Evolutionary conservation across 1,140 invertebrate species (phyloP).

Genomic region (Drosophila tristis): DNA sequence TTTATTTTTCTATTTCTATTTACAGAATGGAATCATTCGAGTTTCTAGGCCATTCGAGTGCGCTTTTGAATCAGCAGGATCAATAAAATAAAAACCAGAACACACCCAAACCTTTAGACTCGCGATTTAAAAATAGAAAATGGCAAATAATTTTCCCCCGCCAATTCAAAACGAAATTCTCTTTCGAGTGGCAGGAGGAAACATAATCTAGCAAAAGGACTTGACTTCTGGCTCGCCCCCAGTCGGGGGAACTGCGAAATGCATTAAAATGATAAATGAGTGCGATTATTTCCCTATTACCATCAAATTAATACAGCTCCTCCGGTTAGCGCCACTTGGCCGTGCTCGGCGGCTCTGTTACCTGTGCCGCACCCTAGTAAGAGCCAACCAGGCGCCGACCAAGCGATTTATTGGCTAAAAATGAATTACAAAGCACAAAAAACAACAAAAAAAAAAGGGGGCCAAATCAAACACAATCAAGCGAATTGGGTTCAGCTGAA

Average conservation of each 20-base stretch:
- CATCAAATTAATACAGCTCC: constrained; percentile 69
- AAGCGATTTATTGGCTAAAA: constrained; percentile 74
- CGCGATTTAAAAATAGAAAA: constrained; percentile 2
- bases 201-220: constrained; percentile 15
- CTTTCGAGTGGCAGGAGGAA: constrained; percentile 23
- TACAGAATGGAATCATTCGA: no score
- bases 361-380: constrained; percentile 48
- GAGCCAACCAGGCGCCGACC: constrained; percentile 14
- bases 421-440: constrained; percentile 52
- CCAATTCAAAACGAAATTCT: constrained; percentile 27
- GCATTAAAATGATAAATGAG: constrained; percentile 79
- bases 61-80: no score
- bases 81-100: no score
- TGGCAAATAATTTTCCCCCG: background rate
- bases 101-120: no score
- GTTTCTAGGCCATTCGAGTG: no score
- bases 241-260: constrained; percentile 28
- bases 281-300: constrained; percentile 73
- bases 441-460: constrained; percentile 8
- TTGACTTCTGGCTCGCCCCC: constrained; percentile 23
- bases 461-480: constrained; percentile 80
- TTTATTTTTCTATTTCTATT: background rate
- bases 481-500: constrained; percentile 69
- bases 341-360: constrained; percentile 33
- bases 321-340: constrained; percentile 18